These are phyloP conservation scores for Zaprionus nigranus DNA, from an alignment of 1,140 invertebrate species.

Conservation along the genomic window DNA sequence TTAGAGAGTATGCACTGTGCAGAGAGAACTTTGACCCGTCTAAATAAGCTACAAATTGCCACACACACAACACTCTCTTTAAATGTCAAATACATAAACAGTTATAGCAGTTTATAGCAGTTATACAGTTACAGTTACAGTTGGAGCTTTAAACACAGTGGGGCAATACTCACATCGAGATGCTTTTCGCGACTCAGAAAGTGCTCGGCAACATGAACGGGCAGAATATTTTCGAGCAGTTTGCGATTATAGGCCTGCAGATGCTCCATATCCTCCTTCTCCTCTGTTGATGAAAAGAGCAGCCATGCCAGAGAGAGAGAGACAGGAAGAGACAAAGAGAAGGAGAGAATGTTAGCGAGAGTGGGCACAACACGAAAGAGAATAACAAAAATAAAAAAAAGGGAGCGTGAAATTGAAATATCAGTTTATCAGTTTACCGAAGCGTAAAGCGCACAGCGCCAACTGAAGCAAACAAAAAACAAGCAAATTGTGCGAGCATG, in stretches of 20 bases:
- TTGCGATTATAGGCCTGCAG: conserved; percentile 96
- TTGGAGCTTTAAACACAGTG: too few species aligned
- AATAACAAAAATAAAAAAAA: conserved; percentile 58
- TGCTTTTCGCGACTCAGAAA: conserved; percentile 94
- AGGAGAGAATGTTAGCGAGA: conserved; percentile 1
- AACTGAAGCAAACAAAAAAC: conserved; percentile 33
- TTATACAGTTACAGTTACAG: background rate
- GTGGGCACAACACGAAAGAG: conserved; percentile 9
- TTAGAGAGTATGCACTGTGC: background rate
- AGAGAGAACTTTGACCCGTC: background rate
- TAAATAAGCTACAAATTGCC: background rate
- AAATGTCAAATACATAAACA: background rate
- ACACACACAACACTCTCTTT: background rate
- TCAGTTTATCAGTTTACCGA: conserved; percentile 76
- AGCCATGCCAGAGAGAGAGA: conserved; percentile 1
- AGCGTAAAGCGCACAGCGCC: conserved; percentile 48
- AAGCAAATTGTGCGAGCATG: background rate
- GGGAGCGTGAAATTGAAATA: conserved; percentile 78
- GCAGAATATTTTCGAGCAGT: conserved; percentile 97
- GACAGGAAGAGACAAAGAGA: background rate
- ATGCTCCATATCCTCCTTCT: conserved; percentile 97
- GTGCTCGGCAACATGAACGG: conserved; percentile 96
- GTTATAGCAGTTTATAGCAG: background rate
- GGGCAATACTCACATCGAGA: conserved; percentile 88
- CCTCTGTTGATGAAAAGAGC: conserved; percentile 86